Evolutionary conservation across 1,140 invertebrate genomes (phyloP), one percentile per base, ranked within the genome.

Genomic region (Drosophila kurseongensis): DNA sequence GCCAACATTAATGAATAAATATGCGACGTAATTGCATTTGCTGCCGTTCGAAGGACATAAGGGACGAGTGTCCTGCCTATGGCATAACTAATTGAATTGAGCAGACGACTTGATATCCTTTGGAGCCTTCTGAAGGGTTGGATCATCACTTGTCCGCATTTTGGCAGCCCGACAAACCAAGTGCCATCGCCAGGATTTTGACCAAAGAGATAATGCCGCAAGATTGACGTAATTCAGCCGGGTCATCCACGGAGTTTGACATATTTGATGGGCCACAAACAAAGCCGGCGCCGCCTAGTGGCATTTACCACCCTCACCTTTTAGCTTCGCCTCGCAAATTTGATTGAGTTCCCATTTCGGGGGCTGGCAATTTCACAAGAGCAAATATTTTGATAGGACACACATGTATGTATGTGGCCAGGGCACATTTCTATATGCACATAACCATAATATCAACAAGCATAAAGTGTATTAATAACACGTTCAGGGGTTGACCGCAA

Each of bases 391-490:
- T 72, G 44, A 72, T 71, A 72, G 68, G 68, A 71, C 66, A 58
- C 68, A 71, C 52, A 69, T 41, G 40, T 52, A 8, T 16, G 23
- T 35, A 16, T 38, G 13, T 18, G 9, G 9, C 57, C 12, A 55
- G 13, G 5, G 4, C 32, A 38, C 32, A 61, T 40, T 55, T n/a
- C 51, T 40, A 36, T 35, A 35, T 47, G 5, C 50, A 16, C 35
- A 41, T 71, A 68, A 45, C 29, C 65, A 68, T 68, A 68, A 68
- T 68, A 68, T 68, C 61, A 68, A 68, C 65, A 68, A 68, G 61
- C 65, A 68, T 68, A 68, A 68, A 66, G 65, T 68, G 65, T 68
- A 68, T 68, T 68, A 68, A 66, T 68, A 68, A 66, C 47, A 68
- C 59, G 35, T 10, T 27, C 47, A 36, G 38, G 14, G 47, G 36